These are phyloP conservation scores for Spodoptera frugiperda DNA, from an alignment of 1,140 invertebrate genomes.

Conservation along the genomic window DNA sequence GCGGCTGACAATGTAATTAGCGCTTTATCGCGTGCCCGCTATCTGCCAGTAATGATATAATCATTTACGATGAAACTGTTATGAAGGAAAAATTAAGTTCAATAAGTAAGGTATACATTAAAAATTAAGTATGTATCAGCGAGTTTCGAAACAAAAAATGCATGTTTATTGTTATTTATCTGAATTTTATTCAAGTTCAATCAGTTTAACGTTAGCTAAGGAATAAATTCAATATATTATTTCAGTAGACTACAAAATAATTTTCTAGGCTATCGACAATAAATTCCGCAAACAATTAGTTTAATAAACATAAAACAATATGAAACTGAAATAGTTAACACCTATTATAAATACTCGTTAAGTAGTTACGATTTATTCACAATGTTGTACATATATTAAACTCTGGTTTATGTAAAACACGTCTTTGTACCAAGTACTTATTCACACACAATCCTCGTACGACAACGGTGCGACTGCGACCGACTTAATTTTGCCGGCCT, in stretches of 20 bases:
- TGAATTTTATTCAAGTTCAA: too few species aligned
- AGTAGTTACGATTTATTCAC: slow-evolving; percentile 12
- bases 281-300: neutral
- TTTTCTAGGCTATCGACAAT: neutral
- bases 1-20: slow-evolving; percentile 59
- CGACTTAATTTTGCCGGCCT: slow-evolving; percentile 61
- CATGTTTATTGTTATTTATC: too few species aligned
- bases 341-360: slow-evolving; percentile 18
- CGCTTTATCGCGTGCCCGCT: slow-evolving; percentile 52
- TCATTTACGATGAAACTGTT: slow-evolving; percentile 28
- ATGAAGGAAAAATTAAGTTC: slow-evolving; percentile 25
- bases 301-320: slow-evolving; percentile 12
- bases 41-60: slow-evolving; percentile 40
- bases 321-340: neutral
- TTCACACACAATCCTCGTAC: slow-evolving; percentile 59
- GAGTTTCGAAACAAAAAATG: too few species aligned
- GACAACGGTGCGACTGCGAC: slow-evolving; percentile 59
- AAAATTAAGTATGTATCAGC: too few species aligned
- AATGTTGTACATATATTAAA: slow-evolving; percentile 18
- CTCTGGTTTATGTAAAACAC: slow-evolving; percentile 50
- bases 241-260: too few species aligned
- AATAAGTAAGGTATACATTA: too few species aligned
- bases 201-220: too few species aligned
- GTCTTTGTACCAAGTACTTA: slow-evolving; percentile 46
- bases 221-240: too few species aligned